These are phyloP conservation scores for Anoplolepis gracilipes DNA, from an alignment of 1,140 invertebrate species.

Conservation along the genomic window DNA sequence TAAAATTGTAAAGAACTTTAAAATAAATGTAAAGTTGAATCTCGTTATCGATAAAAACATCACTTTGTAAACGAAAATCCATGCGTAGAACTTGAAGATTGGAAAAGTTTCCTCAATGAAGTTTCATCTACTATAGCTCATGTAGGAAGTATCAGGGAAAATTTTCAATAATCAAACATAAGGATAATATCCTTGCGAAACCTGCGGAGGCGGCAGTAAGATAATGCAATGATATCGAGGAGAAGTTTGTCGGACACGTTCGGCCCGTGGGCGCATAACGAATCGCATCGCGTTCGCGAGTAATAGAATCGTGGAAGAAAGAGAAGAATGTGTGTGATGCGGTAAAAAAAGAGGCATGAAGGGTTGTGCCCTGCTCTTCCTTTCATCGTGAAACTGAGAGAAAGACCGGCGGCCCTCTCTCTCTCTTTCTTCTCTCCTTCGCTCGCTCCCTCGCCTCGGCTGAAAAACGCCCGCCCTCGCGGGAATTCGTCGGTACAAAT, in stretches of 20 bases:
- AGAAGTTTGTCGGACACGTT: slow-evolving; percentile 8
- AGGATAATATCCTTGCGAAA: background rate
- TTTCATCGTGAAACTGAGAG: background rate
- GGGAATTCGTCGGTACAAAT: slow-evolving; percentile 47
- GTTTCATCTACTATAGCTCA: background rate
- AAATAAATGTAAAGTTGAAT: background rate
- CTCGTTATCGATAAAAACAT: background rate
- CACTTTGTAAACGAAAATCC: slow-evolving; percentile 1
- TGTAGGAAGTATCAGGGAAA: background rate
- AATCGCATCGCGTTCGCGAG: slow-evolving; percentile 19
- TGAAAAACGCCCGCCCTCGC: slow-evolving; percentile 15
- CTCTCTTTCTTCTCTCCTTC: background rate
- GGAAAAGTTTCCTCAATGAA: slow-evolving; percentile 15
- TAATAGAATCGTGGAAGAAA: slow-evolving; percentile 37
- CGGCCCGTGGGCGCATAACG: background rate
- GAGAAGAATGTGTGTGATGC: background rate
- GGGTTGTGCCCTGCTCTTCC: no score
- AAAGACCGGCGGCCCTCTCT: background rate
- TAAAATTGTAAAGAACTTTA: no score
- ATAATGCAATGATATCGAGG: slow-evolving; percentile 42
- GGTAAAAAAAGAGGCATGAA: background rate
- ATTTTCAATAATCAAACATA: slow-evolving; percentile 9
- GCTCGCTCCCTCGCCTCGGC: background rate
- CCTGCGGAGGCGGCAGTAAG: background rate
- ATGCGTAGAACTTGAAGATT: slow-evolving; percentile 15